Evolutionary conservation across 1,140 invertebrate genomes (phyloP).

Genomic region (Palaemon carinicauda): DNA sequence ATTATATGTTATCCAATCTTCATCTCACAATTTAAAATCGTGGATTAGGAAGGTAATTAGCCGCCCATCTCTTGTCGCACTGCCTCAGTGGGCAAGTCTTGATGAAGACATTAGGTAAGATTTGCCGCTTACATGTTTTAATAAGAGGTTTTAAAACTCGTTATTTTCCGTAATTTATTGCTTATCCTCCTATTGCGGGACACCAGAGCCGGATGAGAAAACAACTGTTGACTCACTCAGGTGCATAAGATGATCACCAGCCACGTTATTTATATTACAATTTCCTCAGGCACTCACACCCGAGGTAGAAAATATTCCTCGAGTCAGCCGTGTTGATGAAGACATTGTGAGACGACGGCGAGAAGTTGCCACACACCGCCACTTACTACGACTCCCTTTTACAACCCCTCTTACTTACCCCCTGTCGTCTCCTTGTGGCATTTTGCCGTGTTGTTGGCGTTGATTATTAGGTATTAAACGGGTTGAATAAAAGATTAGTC

Average conservation of each 20-base stretch:
- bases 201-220: no score
- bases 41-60: no score
- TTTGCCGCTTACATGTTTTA: slow-evolving; percentile 8
- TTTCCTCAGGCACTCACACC: background rate
- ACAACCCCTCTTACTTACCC: background rate
- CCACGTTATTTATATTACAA: no score
- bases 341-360: slow-evolving; percentile 38
- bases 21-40: no score
- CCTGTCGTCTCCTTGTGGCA: background rate
- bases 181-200: background rate
- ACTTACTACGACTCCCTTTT: background rate
- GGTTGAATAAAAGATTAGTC: slow-evolving; percentile 21
- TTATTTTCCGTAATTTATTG: background rate
- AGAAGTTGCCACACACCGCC: slow-evolving; percentile 11
- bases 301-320: slow-evolving; percentile 4
- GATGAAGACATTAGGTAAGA: slow-evolving; percentile 9
- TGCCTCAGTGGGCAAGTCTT: background rate
- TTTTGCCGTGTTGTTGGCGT: background rate
- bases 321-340: slow-evolving; percentile 42
- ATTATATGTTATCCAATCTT: no score
- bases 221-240: no score
- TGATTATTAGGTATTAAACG: slow-evolving; percentile 12
- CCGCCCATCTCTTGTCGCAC: background rate
- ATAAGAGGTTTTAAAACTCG: background rate
- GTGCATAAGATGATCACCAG: no score